These are phyloP conservation scores for Oreochromis mossambicus DNA, from an alignment of 2,797 vertebrate genomes.

Conservation along the genomic window DNA sequence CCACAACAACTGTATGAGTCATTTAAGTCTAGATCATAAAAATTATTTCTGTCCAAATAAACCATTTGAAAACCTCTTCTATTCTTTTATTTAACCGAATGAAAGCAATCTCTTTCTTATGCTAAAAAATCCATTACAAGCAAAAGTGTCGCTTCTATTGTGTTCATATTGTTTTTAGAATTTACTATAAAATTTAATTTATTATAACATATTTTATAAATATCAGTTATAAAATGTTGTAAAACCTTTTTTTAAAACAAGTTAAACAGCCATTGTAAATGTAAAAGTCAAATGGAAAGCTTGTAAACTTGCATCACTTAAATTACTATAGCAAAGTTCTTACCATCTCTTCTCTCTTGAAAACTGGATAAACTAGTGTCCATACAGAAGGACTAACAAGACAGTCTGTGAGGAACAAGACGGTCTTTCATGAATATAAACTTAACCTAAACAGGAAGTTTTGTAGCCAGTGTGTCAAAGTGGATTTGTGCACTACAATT, in stretches of 20 bases:
- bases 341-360: not conserved
- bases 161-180: not conserved
- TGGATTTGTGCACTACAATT: not conserved
- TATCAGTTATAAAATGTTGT: no score
- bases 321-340: not conserved
- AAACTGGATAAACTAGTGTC: not conserved
- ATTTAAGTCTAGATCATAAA: not conserved
- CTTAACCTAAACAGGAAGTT: not conserved
- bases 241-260: not conserved
- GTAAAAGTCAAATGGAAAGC: not conserved
- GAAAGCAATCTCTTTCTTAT: accelerated
- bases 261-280: not conserved
- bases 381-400: not conserved
- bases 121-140: accelerated
- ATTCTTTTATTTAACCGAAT: not conserved
- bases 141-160: not conserved
- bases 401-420: not conserved
- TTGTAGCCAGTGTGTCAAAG: not conserved
- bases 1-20: not conserved
- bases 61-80: not conserved
- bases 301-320: not conserved
- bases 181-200: not conserved
- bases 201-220: no score
- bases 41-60: not conserved
- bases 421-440: not conserved